Conservation (phyloP, 2,888 invertebrate species). For the Drosophila yooni region DNA sequence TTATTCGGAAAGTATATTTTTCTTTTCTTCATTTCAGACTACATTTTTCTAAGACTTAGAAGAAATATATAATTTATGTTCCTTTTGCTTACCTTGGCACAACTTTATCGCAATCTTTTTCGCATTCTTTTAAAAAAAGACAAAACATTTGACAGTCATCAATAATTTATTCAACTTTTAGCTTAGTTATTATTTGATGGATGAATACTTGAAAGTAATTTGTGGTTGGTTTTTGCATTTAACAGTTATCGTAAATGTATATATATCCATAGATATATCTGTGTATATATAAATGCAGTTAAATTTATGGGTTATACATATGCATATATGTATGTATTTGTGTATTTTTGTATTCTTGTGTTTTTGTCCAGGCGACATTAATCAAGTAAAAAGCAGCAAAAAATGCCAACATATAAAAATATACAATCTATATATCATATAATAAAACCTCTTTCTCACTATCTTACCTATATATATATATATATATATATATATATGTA, state of each 20-base stretch:
- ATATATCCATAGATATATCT: neutral
- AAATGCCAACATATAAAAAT: slow-evolving; percentile 76
- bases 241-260: slow-evolving; percentile 15
- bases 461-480: neutral
- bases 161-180: slow-evolving; percentile 73
- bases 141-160: slow-evolving; percentile 49
- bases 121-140: neutral
- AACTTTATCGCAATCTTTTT: neutral
- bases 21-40: neutral
- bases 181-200: slow-evolving; percentile 60
- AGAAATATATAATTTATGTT: neutral
- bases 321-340: neutral
- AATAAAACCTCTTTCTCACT: slow-evolving; percentile 13
- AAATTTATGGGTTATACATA: neutral
- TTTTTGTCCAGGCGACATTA: slow-evolving; percentile 49
- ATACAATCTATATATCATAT: slow-evolving; percentile 54
- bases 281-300: neutral
- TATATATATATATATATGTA: neutral
- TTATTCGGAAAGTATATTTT: neutral
- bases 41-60: neutral
- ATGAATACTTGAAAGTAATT: slow-evolving; percentile 70
- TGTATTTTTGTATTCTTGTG: slow-evolving; percentile 1
- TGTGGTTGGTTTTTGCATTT: slow-evolving; percentile 41
- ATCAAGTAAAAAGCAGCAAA: slow-evolving; percentile 76
- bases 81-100: neutral